Percentiles rank a stretch among this genome's conserved stretches.
These are phyloP conservation scores for Muraenolepis orangiensis DNA, from an alignment of 2,797 vertebrate species.

Conservation along the genomic window DNA sequence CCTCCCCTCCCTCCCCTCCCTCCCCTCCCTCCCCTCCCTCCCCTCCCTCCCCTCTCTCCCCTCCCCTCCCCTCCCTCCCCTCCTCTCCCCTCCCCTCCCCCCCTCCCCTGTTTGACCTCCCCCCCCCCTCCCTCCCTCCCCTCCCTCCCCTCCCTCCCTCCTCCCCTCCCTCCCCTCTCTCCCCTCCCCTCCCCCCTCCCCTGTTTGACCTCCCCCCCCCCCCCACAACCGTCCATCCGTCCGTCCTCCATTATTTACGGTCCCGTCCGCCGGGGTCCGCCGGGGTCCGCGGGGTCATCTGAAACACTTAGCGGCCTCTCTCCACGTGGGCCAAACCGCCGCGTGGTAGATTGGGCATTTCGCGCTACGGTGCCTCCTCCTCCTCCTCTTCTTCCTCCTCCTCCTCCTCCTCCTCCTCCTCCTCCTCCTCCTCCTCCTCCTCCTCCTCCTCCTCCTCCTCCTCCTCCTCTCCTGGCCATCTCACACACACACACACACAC, in stretches of 20 bases:
- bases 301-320: conserved; percentile 72
- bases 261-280: conserved; percentile 3
- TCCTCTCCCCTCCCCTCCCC: too few relatives aligned
- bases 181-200: too few relatives aligned
- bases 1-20: too few relatives aligned
- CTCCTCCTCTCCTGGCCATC: neutral
- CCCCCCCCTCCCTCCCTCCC: too few relatives aligned
- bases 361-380: conserved; percentile 88
- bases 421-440: conserved; percentile 53
- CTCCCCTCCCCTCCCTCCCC: too few relatives aligned
- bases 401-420: neutral
- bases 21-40: too few relatives aligned
- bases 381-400: too few relatives aligned
- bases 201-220: too few relatives aligned
- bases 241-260: conserved; percentile 89
- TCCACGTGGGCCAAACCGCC: conserved; percentile 44
- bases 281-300: conserved; percentile 77
- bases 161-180: too few relatives aligned
- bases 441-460: conserved; percentile 29
- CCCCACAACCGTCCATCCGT: conserved; percentile 60
- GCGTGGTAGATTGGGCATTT: conserved; percentile 86
- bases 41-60: too few relatives aligned
- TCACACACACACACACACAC: neutral
- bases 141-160: too few relatives aligned
- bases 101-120: conserved; percentile 67